Percentiles rank a stretch among this genome's conserved stretches.
These are phyloP conservation scores for Cryptotermes secundus DNA, from an alignment of 1,140 invertebrate species.

Conservation along the genomic window DNA sequence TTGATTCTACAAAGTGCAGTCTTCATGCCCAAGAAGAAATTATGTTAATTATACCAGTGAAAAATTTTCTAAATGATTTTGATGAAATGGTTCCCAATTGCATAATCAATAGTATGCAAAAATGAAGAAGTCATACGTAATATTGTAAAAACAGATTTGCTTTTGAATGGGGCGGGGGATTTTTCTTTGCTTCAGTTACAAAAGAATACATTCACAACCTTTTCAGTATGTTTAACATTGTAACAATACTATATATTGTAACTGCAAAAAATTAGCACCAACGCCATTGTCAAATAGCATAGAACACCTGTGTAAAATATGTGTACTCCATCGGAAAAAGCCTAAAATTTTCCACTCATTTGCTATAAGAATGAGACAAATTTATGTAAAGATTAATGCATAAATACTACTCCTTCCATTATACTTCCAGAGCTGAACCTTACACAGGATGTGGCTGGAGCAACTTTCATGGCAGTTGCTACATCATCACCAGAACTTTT, in stretches of 20 bases:
- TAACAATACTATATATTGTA: background rate
- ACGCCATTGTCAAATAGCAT: background rate
- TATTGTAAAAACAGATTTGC: too few relatives aligned
- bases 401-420: background rate
- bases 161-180: too few relatives aligned
- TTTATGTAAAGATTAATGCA: background rate
- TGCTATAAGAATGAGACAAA: background rate
- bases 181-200: too few relatives aligned
- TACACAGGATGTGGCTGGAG: conserved; percentile 78
- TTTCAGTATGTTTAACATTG: background rate
- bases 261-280: background rate
- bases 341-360: background rate
- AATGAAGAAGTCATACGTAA: too few relatives aligned
- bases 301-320: background rate
- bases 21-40: too few relatives aligned
- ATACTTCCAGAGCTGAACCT: conserved; percentile 48
- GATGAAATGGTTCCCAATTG: too few relatives aligned
- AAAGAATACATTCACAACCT: too few relatives aligned
- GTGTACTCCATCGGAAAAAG: background rate
- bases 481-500: conserved; percentile 89
- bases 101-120: too few relatives aligned
- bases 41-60: too few relatives aligned
- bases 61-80: too few relatives aligned
- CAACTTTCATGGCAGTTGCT: conserved; percentile 89
- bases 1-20: too few relatives aligned